Base-by-base conservation (phyloP, 2,113 vertebrate species). In the Centrocercus urophasianus region DNA sequence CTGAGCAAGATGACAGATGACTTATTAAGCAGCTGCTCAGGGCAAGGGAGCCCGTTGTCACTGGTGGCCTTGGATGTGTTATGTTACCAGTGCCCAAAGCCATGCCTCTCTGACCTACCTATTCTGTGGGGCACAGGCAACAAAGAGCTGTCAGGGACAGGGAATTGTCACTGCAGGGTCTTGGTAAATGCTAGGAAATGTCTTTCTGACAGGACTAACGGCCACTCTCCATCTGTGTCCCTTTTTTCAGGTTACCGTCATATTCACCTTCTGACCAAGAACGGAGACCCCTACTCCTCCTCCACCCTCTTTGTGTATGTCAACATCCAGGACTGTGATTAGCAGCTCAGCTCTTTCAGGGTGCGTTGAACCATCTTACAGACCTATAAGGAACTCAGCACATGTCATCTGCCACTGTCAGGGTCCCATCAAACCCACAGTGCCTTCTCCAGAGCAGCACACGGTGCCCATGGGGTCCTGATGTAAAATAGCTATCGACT, bases 261-360 rank as follows among this genome's bases (percentile, higher is more conserved):
- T 27, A 95, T 99, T 69, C 99, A 99, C 14, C 98, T 99, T 59
- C 96, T 99, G 80, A 98, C 98, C 45, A 99, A 98, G 98, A 98
- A 97, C 0, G 99, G 99, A 32, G 98, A 98, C 85, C 93, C 97
- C 1, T 97, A 99, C 78, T 95, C 98, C 22, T 99, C 99, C 6
- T 98, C 99, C 21, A 98, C 98, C 16, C 96, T 99, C 16, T 99
- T 99, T 84, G 98, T 99, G 78, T 98, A 98, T 72, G 28, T 99
- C 88, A 97, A 93, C 87, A 94, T 98, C 70, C 13, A 97, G 45
- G 98, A 99, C 86, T 97, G 72, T 61, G 91, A 96, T 22, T 96
- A 95, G 71, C 57, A 70, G 70, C 89, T 66, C 38, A n/a, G 64
- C 59, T 67, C 60, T 82, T 86, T 34, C 59, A 83, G 67, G 85